Percentiles rank a stretch among this genome's conserved stretches.
phyloP scores from a whole-genome alignment of 2,113 vertebrate genomes.

The Bucco capensis region DNA sequence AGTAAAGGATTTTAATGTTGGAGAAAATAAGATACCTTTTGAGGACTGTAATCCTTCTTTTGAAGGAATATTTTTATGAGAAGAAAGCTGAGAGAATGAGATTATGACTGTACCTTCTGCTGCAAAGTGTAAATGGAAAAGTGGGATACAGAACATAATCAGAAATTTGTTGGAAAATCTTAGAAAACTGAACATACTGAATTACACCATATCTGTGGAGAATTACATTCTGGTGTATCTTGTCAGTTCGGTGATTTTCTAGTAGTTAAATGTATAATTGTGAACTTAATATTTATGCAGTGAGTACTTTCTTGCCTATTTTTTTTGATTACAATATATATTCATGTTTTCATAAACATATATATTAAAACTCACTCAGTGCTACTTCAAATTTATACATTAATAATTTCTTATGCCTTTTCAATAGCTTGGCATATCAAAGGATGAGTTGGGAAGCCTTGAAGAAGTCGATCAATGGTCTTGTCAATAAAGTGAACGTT shows the following conservation, averaged over 20 bases:
- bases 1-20: neutral
- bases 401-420: slow-evolving; percentile 17
- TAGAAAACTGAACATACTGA: neutral
- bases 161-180: neutral
- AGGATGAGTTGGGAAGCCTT: slow-evolving; percentile 99
- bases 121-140: neutral
- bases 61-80: neutral
- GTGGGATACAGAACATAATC: neutral
- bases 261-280: neutral
- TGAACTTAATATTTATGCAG: neutral
- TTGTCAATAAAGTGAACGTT: slow-evolving; percentile 98
- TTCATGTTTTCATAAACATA: neutral
- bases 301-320: neutral
- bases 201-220: rapidly evolving
- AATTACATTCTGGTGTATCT: neutral
- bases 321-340: neutral
- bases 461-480: slow-evolving; percentile 98
- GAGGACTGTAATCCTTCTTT: neutral
- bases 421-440: slow-evolving; percentile 90
- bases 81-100: neutral
- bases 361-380: neutral
- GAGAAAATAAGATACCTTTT: neutral
- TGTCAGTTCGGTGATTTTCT: neutral
- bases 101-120: neutral
- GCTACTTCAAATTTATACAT: neutral